These are phyloP conservation scores for Equus quagga DNA, from an alignment of 2,113 vertebrate genomes.

Conservation along the genomic window DNA sequence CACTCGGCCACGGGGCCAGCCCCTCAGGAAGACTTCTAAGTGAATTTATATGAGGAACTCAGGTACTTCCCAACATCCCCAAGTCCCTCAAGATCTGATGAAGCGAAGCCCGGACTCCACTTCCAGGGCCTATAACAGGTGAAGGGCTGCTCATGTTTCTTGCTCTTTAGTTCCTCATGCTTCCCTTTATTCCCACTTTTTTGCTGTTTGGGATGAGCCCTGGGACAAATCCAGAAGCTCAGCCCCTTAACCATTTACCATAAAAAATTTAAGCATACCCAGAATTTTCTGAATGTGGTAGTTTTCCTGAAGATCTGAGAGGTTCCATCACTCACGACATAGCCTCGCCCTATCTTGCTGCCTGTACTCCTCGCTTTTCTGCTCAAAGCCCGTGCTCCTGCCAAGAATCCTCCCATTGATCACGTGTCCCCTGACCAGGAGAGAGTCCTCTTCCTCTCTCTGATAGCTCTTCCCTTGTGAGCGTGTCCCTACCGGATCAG, in stretches of 20 bases:
- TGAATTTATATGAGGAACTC: constrained; percentile 27
- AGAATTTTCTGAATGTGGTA: not conserved
- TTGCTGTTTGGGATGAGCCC: not conserved
- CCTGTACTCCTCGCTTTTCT: not conserved
- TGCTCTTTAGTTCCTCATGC: not conserved
- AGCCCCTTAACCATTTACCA: not conserved
- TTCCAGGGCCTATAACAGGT: not conserved
- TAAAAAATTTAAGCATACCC: not conserved
- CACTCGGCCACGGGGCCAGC: too few species aligned
- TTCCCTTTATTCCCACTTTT: not conserved
- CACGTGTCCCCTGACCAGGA: not conserved
- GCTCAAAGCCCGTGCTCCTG: not conserved
- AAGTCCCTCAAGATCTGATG: not conserved
- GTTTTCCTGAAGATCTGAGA: not conserved
- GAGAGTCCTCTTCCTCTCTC: not conserved
- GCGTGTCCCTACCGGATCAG: not conserved
- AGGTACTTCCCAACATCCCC: not conserved
- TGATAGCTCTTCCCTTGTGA: not conserved
- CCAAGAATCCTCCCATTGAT: not conserved
- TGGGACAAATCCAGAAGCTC: not conserved
- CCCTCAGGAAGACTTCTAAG: not conserved
- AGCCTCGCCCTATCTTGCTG: not conserved
- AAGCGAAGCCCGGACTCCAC: not conserved
- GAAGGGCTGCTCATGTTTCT: not conserved
- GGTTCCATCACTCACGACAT: not conserved